Evolutionary conservation across 1,140 invertebrate genomes (phyloP).

Genomic region (Cepaea nemoralis): DNA sequence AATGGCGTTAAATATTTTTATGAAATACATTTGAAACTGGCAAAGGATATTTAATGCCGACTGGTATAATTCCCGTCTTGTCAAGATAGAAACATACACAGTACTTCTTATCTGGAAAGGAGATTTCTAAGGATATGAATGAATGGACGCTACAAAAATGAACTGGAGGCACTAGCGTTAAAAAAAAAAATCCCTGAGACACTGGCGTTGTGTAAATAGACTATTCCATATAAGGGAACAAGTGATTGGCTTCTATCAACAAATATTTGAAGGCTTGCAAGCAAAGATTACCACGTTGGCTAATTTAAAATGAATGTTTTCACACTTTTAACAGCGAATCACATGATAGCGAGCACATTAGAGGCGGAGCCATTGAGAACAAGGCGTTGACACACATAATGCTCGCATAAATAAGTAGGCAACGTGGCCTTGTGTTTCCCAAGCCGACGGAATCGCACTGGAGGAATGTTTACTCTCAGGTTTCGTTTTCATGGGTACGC

Average conservation of each 20-base stretch:
- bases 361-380: neutral
- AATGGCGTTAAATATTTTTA: too few relatives aligned
- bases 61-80: too few relatives aligned
- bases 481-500: neutral
- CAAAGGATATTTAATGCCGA: too few relatives aligned
- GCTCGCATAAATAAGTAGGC: constrained; percentile 9
- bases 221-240: constrained; percentile 25
- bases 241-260: constrained; percentile 23
- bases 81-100: too few relatives aligned
- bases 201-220: constrained; percentile 27
- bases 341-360: neutral
- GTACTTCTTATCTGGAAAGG: too few relatives aligned
- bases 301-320: neutral
- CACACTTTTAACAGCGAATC: constrained; percentile 9
- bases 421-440: neutral
- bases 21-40: too few relatives aligned
- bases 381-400: constrained; percentile 1
- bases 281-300: neutral
- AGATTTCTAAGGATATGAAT: neutral
- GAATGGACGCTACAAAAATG: neutral
- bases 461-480: constrained; percentile 9
- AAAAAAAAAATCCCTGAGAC: neutral
- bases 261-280: neutral
- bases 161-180: constrained; percentile 7
- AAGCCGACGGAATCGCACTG: neutral